A percentile compares a stretch with the other conserved stretches of the same genome.
phyloP scores from a whole-genome alignment of 2,113 vertebrate species.

The Cranoglanis bouderius region DNA sequence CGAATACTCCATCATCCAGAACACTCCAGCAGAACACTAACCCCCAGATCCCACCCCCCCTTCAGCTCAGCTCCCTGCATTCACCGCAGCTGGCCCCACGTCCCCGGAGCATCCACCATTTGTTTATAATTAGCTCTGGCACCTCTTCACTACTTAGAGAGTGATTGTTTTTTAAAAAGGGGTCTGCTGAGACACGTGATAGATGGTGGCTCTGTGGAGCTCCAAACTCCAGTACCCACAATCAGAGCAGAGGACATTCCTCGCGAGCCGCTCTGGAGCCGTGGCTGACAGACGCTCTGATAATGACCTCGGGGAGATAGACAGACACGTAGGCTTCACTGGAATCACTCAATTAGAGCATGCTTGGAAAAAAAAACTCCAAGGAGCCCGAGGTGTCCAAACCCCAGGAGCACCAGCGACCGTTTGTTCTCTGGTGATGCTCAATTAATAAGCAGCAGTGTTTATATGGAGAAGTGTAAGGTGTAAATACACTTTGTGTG shows the following conservation, averaged over 20 bases:
- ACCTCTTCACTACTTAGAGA: conserved; percentile 77
- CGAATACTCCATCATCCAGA: conserved; percentile 72
- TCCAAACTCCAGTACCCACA: conserved; percentile 56
- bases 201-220: conserved; percentile 36
- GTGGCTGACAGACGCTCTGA: conserved; percentile 72
- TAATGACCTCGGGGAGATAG: conserved; percentile 70
- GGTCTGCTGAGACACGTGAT: conserved; percentile 58
- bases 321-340: conserved; percentile 67
- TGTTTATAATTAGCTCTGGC: conserved; percentile 82
- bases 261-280: conserved; percentile 68
- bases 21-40: conserved; percentile 45
- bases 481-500: conserved; percentile 78
- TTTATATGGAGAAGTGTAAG: conserved; percentile 65
- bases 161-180: conserved; percentile 75
- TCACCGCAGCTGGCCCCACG: conserved; percentile 56
- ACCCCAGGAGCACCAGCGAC: conserved; percentile 42
- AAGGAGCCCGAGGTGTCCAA: conserved; percentile 28
- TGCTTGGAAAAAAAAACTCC: conserved; percentile 19
- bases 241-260: conserved; percentile 68
- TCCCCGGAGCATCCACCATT: conserved; percentile 73
- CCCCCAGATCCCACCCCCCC: neutral
- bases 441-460: conserved; percentile 68
- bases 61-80: conserved; percentile 27
- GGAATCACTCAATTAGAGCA: conserved; percentile 73
- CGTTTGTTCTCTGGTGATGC: conserved; percentile 54